Percentiles rank a stretch among this genome's conserved stretches.
phyloP scores from a whole-genome alignment of 2,797 vertebrate genomes.

The Eulemur albifrons region DNA sequence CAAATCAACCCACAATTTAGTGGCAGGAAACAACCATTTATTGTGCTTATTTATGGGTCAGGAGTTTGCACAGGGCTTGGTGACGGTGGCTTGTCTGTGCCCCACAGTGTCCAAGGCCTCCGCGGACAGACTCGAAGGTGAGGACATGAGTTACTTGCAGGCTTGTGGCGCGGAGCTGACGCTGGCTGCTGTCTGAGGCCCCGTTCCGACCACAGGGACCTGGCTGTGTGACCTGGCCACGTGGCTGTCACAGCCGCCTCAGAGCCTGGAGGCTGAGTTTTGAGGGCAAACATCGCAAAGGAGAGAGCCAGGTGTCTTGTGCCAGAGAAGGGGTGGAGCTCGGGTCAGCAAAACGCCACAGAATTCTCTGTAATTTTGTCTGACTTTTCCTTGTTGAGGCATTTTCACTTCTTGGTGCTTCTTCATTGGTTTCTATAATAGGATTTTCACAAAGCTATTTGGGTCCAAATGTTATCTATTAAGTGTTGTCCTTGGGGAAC shows the following conservation, averaged over 20 bases:
- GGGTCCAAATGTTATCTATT: neutral
- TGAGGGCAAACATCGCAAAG: neutral
- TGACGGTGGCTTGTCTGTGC: neutral
- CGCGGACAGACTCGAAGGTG: too few species aligned
- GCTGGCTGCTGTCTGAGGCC: neutral
- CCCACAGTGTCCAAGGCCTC: neutral
- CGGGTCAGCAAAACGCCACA: too few species aligned
- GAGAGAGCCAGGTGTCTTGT: neutral
- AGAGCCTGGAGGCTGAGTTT: neutral
- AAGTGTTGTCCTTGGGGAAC: neutral
- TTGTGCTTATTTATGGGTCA: neutral
- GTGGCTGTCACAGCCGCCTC: neutral
- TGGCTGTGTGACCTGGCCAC: neutral
- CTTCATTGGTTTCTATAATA: neutral
- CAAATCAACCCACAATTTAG: neutral
- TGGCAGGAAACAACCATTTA: neutral
- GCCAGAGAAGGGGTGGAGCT: neutral
- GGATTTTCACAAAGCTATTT: neutral
- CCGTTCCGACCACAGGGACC: neutral
- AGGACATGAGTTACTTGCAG: neutral
- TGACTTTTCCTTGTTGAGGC: neutral
- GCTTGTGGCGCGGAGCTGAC: neutral
- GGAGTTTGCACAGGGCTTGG: neutral
- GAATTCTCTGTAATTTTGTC: neutral
- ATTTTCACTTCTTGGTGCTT: neutral